Evolutionary conservation across 92 coral and sea anemone species (phyloP), one percentile per base, ranked within the genome.

Genomic region (Scolanthus callimorphus): DNA sequence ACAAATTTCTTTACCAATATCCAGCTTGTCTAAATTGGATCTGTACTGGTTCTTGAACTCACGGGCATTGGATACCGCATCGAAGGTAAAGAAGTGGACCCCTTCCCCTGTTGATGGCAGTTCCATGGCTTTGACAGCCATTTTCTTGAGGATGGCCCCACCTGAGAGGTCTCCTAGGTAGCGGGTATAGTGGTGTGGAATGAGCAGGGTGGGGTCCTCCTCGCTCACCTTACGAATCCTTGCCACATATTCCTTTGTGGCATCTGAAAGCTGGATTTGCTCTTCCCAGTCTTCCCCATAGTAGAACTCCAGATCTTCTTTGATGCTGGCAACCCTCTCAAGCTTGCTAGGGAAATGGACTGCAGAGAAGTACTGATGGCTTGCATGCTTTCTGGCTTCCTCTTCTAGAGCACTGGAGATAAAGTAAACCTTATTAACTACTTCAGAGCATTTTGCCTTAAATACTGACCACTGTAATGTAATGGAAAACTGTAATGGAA

Each of bases 91-190:
- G 55, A 88, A 88, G 25, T 62, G 65, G 29, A 91, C 91, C 25
- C 97, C 97, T 62, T 83, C 91, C 4, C 96, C 96, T 11, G 83
- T 84, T n/a, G 76, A 80, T 20, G 96, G 90, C n/a, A 91, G 78
- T 29, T 83, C 68, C 89, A 88, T 80, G 11, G 89, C 96, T 67
- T 91, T 91, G 1, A 49, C 57, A 4, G 90, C 95, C 86, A 91
- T 84, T 65, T 77, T 88, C 79, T 89, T 82, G 20, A 91, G 63
- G 58, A 91, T 76, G 23, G 77, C 89, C 0, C 97, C 97, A 29
- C 97, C 97, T 48, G 97, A 80, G 48, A 91, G 69, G 67, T 91
- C 97, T 1, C 97, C 97, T 31, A 91, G 79, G 81, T 88, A 91
- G 65, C 97, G 68, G 27, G 96, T 83, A 65, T 91, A 91, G 69